Base-by-base conservation (phyloP, 2,888 invertebrate genomes). In the Oxystoma pomonae region DNA sequence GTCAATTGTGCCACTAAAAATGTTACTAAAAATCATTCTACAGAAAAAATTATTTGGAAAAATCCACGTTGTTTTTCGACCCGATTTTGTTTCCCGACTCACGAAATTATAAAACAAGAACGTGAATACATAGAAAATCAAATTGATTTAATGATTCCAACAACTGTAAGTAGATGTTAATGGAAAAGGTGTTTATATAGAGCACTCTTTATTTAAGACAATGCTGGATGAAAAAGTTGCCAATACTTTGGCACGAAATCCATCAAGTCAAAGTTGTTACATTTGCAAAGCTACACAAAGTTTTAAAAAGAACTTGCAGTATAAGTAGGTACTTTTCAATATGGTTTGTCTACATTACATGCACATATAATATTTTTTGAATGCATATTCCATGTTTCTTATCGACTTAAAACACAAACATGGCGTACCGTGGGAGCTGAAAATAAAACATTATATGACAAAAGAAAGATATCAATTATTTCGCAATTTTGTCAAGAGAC, bases 161-260 rank as follows among this genome's bases (percentile, higher is more conserved):
- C 35, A 35, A 7, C 35, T 35, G 3, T n/a, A n/a, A n/a, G n/a
- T n/a, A n/a, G n/a, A n/a, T n/a, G n/a, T 3, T 35, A 35, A 7
- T 3, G 35, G 35, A 35, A 35, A 12, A 35, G 35, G 18, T 18
- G 9, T 18, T 18, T n/a, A 18, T 16, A 19, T 19, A 16, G 17
- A 18, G 16, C 19, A 55, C 18, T 17, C 16, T 19, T 18, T 55
- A 18, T 19, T 55, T 16, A 55, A 55, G 16, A 55, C 55, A 18
- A 55, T 55, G 55, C 18, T 55, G 20, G 55, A 55, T 55, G 55
- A 19, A 17, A 55, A 55, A 18, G 18, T 55, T 19, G 55, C 55
- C 16, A 55, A 55, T 55, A 18, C 18, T 55, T 2, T 55, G 20
- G 18, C 55, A 17, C 16, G 18, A 19, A 55, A 55, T 55, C 18